These are phyloP conservation scores for Atta texana DNA, from an alignment of 1,140 invertebrate species.

Conservation along the genomic window DNA sequence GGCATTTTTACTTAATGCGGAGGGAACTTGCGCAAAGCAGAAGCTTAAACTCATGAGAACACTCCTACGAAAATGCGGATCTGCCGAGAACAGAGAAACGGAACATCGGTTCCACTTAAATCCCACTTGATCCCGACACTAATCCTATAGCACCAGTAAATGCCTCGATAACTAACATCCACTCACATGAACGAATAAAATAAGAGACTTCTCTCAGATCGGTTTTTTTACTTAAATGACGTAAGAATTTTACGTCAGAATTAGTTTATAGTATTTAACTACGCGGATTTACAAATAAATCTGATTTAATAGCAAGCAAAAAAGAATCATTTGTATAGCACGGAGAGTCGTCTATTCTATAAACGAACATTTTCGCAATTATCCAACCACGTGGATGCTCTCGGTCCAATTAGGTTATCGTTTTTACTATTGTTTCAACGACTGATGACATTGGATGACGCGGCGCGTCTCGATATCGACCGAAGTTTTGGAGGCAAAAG, in stretches of 20 bases:
- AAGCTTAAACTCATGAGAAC: slow-evolving; percentile 24
- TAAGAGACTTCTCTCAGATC: neutral
- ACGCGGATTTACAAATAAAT: neutral
- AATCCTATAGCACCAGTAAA: slow-evolving; percentile 36
- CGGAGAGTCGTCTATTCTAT: neutral
- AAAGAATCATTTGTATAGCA: neutral
- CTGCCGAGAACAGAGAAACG: slow-evolving; percentile 23
- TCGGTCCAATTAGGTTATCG: slow-evolving; percentile 11
- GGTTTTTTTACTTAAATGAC: neutral
- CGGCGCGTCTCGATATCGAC: slow-evolving; percentile 19
- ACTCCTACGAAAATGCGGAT: slow-evolving; percentile 16
- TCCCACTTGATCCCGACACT: slow-evolving; percentile 36
- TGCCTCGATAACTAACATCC: slow-evolving; percentile 18
- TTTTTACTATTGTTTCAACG: slow-evolving; percentile 10
- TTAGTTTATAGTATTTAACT: neutral
- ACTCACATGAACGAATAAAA: neutral
- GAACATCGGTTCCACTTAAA: slow-evolving; percentile 44
- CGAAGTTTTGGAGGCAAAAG: slow-evolving; percentile 30
- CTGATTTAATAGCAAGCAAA: neutral
- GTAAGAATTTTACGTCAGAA: neutral
- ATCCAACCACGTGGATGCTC: slow-evolving; percentile 6
- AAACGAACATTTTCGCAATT: neutral
- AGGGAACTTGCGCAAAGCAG: neutral
- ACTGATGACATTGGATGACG: neutral
- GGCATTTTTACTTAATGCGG: slow-evolving; percentile 8